These are phyloP conservation scores for Nannoperca australis DNA, from an alignment of 2,797 vertebrate species.

Conservation along the genomic window DNA sequence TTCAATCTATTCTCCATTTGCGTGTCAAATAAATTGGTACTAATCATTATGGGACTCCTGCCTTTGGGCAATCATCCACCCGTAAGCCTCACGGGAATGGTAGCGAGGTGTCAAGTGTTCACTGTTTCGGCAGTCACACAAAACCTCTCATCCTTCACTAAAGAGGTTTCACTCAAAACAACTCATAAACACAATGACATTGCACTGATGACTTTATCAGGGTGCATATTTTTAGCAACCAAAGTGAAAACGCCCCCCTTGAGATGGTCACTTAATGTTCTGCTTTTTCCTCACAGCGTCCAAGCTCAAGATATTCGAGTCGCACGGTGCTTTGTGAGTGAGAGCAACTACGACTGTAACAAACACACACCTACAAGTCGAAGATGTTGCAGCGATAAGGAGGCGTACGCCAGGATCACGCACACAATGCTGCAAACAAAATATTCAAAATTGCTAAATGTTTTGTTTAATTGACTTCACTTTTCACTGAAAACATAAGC, in stretches of 20 bases:
- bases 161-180: conserved; percentile 4
- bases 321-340: conserved; percentile 4
- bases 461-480: too few relatives aligned
- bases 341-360: neutral
- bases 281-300: conserved; percentile 18
- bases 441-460: neutral
- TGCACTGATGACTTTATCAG: conserved; percentile 18
- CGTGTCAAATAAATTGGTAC: conserved; percentile 4
- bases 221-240: conserved; percentile 50
- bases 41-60: conserved; percentile 17
- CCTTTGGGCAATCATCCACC: conserved; percentile 20
- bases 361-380: neutral
- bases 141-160: neutral
- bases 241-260: conserved; percentile 32
- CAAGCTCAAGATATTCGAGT: neutral
- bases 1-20: neutral
- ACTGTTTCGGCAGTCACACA: conserved; percentile 4
- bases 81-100: conserved; percentile 16
- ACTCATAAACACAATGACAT: conserved; percentile 24
- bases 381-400: conserved; percentile 2
- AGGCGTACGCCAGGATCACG: neutral
- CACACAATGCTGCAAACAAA: neutral
- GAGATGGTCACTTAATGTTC: conserved; percentile 41
- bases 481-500: neutral
- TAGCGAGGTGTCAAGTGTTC: neutral